phyloP scores from a whole-genome alignment of 2,797 vertebrate species.

The Numenius phaeopus region DNA sequence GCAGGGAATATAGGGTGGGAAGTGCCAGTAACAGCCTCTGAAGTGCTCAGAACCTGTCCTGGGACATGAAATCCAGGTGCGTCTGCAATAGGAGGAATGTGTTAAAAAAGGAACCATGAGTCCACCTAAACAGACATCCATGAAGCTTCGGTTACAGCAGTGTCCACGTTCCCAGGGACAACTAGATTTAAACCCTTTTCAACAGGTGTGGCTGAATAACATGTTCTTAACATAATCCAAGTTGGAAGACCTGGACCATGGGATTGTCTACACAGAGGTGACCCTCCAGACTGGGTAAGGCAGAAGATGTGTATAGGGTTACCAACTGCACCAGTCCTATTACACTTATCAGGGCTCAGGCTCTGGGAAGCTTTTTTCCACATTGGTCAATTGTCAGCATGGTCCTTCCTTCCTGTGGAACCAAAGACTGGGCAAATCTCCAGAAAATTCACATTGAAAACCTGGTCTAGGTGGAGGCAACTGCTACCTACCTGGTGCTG shows the following conservation, averaged over 20 bases:
- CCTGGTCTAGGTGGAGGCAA: background rate
- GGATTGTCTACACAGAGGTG: background rate
- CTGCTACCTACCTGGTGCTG: conserved; percentile 17
- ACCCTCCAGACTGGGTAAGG: background rate
- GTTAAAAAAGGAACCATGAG: background rate
- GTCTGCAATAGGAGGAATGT: background rate
- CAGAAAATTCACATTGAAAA: background rate
- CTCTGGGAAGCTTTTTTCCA: background rate
- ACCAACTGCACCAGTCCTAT: background rate
- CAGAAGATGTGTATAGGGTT: background rate
- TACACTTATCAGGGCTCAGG: background rate
- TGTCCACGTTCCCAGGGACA: background rate
- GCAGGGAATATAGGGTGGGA: background rate
- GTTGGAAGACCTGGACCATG: background rate
- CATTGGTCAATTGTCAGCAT: background rate
- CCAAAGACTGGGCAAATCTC: background rate
- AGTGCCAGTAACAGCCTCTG: background rate
- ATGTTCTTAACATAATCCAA: background rate
- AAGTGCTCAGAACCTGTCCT: background rate
- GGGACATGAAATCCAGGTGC: background rate
- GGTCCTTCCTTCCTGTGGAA: background rate
- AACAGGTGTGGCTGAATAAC: background rate
- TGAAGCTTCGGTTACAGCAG: background rate
- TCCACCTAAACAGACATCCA: background rate
- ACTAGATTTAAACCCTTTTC: background rate